Evolutionary conservation across 2,888 invertebrate species (phyloP).

Genomic region (Scotopteryx bipunctaria): DNA sequence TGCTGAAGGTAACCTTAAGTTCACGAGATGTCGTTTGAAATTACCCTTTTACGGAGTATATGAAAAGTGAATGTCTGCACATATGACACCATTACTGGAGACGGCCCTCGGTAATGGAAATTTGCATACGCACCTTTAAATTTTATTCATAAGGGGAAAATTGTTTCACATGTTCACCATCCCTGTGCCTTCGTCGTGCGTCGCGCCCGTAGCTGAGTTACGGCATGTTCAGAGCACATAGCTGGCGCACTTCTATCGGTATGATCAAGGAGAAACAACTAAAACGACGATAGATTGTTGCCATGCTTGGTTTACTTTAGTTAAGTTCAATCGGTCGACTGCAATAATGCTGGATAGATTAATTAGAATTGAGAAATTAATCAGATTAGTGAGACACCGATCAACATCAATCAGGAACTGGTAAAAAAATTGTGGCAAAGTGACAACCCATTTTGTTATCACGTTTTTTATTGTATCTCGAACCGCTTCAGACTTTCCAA

Average conservation of each 20-base stretch:
- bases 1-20: constrained; percentile 42
- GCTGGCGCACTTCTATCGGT: constrained; percentile 5
- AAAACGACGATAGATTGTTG: too few species aligned
- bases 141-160: constrained; percentile 82
- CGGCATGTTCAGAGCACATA: constrained; percentile 1
- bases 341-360: too few species aligned
- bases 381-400: too few species aligned
- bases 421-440: too few species aligned
- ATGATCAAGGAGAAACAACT: too few species aligned
- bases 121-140: constrained; percentile 81
- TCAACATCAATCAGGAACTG: too few species aligned
- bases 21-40: constrained; percentile 52
- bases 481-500: too few species aligned
- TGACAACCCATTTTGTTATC: too few species aligned
- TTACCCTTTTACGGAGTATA: constrained; percentile 62
- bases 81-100: constrained; percentile 72
- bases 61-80: constrained; percentile 70
- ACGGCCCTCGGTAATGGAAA: constrained; percentile 74
- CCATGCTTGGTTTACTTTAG: background rate
- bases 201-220: constrained; percentile 11
- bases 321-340: too few species aligned
- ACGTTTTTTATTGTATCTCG: too few species aligned
- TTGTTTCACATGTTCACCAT: constrained; percentile 66
- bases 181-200: constrained; percentile 23
- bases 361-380: too few species aligned